Evolutionary conservation across 1,140 invertebrate genomes (phyloP).

Genomic region (Drosophila chauvacae): DNA sequence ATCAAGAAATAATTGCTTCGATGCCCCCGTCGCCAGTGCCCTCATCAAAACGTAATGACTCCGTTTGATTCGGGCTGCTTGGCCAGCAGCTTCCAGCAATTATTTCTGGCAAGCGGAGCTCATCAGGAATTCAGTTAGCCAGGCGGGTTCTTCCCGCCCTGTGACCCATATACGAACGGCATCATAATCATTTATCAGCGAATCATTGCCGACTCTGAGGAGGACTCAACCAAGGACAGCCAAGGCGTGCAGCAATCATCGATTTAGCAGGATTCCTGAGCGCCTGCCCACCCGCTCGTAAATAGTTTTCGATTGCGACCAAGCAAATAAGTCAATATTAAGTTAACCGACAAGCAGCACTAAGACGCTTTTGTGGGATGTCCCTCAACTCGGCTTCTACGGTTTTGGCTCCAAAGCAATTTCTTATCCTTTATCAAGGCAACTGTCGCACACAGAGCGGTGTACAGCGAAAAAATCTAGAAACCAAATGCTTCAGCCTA

Average conservation of each 20-base stretch:
- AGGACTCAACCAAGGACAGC: slow-evolving; percentile 10
- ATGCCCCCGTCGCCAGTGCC: slow-evolving; percentile 28
- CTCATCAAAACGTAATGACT: slow-evolving; percentile 36
- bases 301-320: slow-evolving; percentile 73
- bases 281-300: slow-evolving; percentile 20
- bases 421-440: slow-evolving; percentile 67
- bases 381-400: slow-evolving; percentile 29
- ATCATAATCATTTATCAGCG: slow-evolving; percentile 46
- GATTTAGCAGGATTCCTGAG: slow-evolving; percentile 4
- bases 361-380: slow-evolving; percentile 60
- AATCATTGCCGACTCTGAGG: not conserved
- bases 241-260: not conserved
- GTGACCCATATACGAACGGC: slow-evolving; percentile 45
- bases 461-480: not conserved
- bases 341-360: slow-evolving; percentile 60
- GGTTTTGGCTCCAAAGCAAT: slow-evolving; percentile 48
- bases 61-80: slow-evolving; percentile 7
- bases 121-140: slow-evolving; percentile 57
- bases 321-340: slow-evolving; percentile 75
- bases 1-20: slow-evolving; percentile 54
- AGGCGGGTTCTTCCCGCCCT: not conserved
- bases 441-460: slow-evolving; percentile 50
- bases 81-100: slow-evolving; percentile 23
- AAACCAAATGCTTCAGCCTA: not conserved
- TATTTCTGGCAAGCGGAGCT: slow-evolving; percentile 28